These are phyloP conservation scores for Paramormyrops kingsleyae DNA, from an alignment of 2,113 vertebrate species.

Conservation along the genomic window DNA sequence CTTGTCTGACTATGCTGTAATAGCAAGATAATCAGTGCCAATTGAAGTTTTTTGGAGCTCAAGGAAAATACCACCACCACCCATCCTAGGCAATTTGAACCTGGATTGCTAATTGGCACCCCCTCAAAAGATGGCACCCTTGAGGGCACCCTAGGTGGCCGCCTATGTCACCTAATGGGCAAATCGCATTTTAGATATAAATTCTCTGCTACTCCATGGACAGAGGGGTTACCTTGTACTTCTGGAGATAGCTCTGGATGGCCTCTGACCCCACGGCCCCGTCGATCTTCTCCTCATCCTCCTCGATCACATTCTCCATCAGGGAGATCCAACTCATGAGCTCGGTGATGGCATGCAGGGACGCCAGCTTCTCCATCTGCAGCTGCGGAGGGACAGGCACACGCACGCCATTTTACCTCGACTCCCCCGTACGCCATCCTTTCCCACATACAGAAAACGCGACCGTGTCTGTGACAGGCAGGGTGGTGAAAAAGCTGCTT, in stretches of 20 bases:
- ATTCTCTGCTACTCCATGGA: not conserved
- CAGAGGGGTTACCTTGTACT: conserved; percentile 76
- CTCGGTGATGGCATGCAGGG: conserved; percentile 86
- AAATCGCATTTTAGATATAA: not conserved
- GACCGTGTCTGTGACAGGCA: not conserved
- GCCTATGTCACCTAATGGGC: not conserved
- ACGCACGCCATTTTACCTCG: not conserved
- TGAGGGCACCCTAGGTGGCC: too few relatives aligned
- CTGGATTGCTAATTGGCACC: not conserved
- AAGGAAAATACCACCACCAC: not conserved
- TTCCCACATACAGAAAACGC: too few relatives aligned
- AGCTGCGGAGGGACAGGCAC: conserved; percentile 57
- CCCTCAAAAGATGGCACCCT: not conserved
- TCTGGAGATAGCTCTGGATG: conserved; percentile 79
- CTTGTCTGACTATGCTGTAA: not conserved
- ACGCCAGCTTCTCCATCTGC: conserved; percentile 96
- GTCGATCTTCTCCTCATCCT: conserved; percentile 85
- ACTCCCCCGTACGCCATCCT: not conserved
- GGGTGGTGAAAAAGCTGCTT: not conserved
- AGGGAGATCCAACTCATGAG: conserved; percentile 89
- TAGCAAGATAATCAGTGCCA: not conserved
- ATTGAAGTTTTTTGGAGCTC: not conserved
- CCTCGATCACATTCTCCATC: conserved; percentile 83
- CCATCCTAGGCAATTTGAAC: not conserved
- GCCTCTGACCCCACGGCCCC: conserved; percentile 77